Percentiles rank a stretch among this genome's conserved stretches.
Evolutionary conservation across 2,797 vertebrate species (phyloP).

Genomic region (Sardinella longiceps): DNA sequence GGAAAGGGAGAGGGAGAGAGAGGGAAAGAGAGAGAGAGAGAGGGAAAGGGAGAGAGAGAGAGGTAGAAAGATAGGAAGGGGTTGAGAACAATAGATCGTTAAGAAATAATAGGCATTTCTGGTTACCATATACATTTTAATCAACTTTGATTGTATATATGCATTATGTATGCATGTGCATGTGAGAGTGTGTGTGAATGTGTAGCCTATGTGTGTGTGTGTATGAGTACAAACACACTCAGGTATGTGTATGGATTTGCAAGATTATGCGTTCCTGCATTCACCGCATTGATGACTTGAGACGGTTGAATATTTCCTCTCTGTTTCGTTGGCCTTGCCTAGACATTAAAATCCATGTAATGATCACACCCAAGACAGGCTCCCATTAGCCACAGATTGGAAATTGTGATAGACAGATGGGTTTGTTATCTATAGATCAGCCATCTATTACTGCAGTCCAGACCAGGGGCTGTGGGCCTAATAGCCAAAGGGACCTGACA

Average conservation of each 20-base stretch:
- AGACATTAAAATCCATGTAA: conserved; percentile 4
- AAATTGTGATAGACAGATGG: background rate
- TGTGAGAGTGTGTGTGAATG: background rate
- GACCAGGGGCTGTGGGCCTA: background rate
- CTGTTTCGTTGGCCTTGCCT: background rate
- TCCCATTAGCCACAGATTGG: background rate
- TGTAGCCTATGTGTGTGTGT: background rate
- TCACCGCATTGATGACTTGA: background rate
- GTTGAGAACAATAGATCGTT: background rate
- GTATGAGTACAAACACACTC: conserved; percentile 38
- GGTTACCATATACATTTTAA: background rate
- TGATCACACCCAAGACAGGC: background rate
- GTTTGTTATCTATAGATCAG: background rate
- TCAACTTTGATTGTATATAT: conserved; percentile 17
- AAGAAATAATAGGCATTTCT: conserved; percentile 28
- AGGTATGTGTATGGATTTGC: background rate
- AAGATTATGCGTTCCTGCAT: background rate
- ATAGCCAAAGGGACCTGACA: background rate
- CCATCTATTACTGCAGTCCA: background rate
- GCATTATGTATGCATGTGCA: conserved; percentile 6
- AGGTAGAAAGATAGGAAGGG: background rate
- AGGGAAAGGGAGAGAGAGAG: background rate
- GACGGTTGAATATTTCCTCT: background rate
- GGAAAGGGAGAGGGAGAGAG: background rate
- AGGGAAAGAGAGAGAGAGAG: background rate